phyloP scores from a whole-genome alignment of 2,888 invertebrate species.

The Pachydiplax longipennis region DNA sequence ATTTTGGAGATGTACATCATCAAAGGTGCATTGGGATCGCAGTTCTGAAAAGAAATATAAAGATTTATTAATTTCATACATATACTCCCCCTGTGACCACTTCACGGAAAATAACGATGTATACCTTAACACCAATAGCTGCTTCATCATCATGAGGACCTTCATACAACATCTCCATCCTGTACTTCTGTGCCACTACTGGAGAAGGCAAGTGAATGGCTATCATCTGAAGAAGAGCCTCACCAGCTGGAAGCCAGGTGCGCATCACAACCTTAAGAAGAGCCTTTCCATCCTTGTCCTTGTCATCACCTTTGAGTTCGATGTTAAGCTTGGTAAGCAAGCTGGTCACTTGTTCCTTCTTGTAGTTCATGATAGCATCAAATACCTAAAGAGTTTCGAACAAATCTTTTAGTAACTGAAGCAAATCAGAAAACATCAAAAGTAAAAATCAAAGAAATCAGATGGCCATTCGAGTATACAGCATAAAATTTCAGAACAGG shows the following conservation, averaged over 20 bases:
- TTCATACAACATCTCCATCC: slow-evolving; percentile 99
- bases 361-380: slow-evolving; percentile 88
- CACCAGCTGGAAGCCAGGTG: slow-evolving; percentile 99
- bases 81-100: neutral
- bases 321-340: slow-evolving; percentile 92
- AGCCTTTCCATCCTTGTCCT: slow-evolving; percentile 95
- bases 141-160: slow-evolving; percentile 97
- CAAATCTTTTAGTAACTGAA: neutral
- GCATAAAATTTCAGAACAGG: slow-evolving; percentile 50
- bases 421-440: neutral
- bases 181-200: slow-evolving; percentile 97
- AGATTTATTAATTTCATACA: neutral
- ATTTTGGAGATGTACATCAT: slow-evolving; percentile 99
- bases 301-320: slow-evolving; percentile 91
- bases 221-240: slow-evolving; percentile 99
- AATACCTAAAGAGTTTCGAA: slow-evolving; percentile 65
- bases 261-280: slow-evolving; percentile 97
- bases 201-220: slow-evolving; percentile 99
- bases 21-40: slow-evolving; percentile 95
- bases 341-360: slow-evolving; percentile 90
- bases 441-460: slow-evolving; percentile 7
- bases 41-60: slow-evolving; percentile 66
- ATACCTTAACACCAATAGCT: slow-evolving; percentile 83
- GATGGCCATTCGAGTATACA: slow-evolving; percentile 47
- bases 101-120: neutral